These are phyloP conservation scores for Acrocephalus arundinaceus DNA, from an alignment of 2,113 vertebrate species.

Conservation along the genomic window DNA sequence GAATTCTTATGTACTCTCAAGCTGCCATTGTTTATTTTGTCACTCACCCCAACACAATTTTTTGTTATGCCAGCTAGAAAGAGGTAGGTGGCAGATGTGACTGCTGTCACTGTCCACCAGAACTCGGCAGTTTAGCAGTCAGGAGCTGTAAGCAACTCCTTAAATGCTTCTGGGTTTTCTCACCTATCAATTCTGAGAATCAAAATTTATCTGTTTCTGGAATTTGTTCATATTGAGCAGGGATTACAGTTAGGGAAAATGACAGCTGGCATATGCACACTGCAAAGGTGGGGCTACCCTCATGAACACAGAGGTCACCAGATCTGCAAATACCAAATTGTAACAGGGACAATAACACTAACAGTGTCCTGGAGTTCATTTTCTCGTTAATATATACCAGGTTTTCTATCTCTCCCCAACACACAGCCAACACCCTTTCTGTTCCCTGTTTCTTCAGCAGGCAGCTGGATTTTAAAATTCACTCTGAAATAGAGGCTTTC, in stretches of 20 bases:
- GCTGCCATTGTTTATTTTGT: neutral
- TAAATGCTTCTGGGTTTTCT: neutral
- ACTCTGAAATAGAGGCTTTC: neutral
- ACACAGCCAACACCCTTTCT: neutral
- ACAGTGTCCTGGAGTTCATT: neutral
- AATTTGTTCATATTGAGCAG: neutral
- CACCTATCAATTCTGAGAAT: neutral
- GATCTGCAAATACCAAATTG: neutral
- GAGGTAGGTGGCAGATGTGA: neutral
- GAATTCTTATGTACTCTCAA: neutral
- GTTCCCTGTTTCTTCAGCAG: neutral
- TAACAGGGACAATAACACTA: neutral
- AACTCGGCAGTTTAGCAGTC: neutral
- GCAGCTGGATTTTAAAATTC: neutral
- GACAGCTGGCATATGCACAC: fast-evolving
- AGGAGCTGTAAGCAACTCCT: neutral
- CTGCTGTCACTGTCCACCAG: neutral
- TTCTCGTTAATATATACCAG: neutral
- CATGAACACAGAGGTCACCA: neutral
- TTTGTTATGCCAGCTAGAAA: neutral
- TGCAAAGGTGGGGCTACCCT: neutral
- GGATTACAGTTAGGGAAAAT: neutral
- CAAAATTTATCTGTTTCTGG: neutral
- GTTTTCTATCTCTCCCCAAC: neutral
- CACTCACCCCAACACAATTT: neutral